Evolutionary conservation across 2,797 vertebrate genomes (phyloP).

Genomic region (Liparis tanakae): DNA sequence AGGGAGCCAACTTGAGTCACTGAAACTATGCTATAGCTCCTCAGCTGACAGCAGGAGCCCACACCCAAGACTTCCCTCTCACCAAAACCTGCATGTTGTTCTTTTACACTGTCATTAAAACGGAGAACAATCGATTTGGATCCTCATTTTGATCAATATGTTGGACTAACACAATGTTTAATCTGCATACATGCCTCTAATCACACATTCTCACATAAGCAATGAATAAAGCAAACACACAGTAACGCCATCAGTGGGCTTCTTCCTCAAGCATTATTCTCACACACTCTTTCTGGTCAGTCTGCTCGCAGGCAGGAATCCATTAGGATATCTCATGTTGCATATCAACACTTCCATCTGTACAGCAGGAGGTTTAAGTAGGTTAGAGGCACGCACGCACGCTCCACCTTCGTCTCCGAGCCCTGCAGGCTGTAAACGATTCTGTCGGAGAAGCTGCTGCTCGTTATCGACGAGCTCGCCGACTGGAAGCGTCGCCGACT

Average conservation of each 20-base stretch:
- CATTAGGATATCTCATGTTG: conserved; percentile 78
- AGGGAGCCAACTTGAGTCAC: conserved; percentile 64
- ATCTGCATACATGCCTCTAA: conserved; percentile 30
- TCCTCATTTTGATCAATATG: not conserved
- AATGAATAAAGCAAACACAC: conserved; percentile 33
- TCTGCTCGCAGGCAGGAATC: conserved; percentile 73
- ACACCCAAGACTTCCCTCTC: conserved; percentile 39
- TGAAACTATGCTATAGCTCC: conserved; percentile 61
- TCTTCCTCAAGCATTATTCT: conserved; percentile 67
- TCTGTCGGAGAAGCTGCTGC: conserved; percentile 76
- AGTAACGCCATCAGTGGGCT: conserved; percentile 19
- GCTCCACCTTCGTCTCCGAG: conserved; percentile 67
- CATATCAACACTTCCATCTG: conserved; percentile 80
- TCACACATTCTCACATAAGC: conserved; percentile 49
- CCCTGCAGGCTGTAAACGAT: conserved; percentile 76
- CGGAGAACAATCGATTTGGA: conserved; percentile 17
- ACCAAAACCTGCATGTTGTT: conserved; percentile 22
- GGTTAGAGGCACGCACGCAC: conserved; percentile 79
- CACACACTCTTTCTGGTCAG: conserved; percentile 75
- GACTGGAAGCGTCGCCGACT: conserved; percentile 47
- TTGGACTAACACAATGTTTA: conserved; percentile 24
- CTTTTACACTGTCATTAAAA: not conserved
- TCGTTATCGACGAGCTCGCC: conserved; percentile 73
- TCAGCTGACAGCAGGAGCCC: conserved; percentile 54
- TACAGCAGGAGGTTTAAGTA: conserved; percentile 76